Evolutionary conservation across 1,140 invertebrate genomes (phyloP).

Genomic region (Papilio xuthus): DNA sequence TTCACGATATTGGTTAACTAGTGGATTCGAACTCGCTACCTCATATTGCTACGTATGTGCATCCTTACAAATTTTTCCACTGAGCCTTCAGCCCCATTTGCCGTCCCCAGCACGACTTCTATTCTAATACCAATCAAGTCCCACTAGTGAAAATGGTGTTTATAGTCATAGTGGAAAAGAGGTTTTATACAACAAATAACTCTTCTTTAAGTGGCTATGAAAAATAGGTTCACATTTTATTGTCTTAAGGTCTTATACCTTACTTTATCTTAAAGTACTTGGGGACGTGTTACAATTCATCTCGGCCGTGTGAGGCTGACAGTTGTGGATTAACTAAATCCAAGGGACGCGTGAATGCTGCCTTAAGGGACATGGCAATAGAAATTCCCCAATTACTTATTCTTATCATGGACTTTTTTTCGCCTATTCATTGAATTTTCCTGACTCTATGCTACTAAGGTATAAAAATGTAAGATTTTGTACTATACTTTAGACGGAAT

Average conservation of each 20-base stretch:
- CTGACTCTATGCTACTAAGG: background rate
- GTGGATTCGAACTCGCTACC: no score
- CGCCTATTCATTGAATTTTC: background rate
- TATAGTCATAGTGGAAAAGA: no score
- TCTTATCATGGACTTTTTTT: conserved; percentile 15
- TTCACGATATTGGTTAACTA: no score
- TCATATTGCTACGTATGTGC: no score
- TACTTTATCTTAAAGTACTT: conserved; percentile 5
- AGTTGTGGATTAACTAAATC: conserved; percentile 12
- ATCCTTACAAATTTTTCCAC: no score
- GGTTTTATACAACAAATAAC: background rate
- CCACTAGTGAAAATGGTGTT: background rate
- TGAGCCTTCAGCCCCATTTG: no score
- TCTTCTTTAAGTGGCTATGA: background rate
- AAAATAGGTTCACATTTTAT: background rate
- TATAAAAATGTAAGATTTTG: no score
- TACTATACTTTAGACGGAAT: no score
- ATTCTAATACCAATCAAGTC: no score
- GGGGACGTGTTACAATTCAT: background rate
- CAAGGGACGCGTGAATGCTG: conserved; percentile 9
- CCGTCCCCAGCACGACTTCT: no score
- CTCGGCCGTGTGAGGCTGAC: background rate
- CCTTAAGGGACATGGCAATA: conserved; percentile 9
- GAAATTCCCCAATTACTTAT: conserved; percentile 2
- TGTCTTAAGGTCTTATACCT: conserved; percentile 19